Percentiles rank a stretch among this genome's conserved stretches.
Conservation (phyloP, 2,113 vertebrate species). For the Callocephalon fimbriatum region DNA sequence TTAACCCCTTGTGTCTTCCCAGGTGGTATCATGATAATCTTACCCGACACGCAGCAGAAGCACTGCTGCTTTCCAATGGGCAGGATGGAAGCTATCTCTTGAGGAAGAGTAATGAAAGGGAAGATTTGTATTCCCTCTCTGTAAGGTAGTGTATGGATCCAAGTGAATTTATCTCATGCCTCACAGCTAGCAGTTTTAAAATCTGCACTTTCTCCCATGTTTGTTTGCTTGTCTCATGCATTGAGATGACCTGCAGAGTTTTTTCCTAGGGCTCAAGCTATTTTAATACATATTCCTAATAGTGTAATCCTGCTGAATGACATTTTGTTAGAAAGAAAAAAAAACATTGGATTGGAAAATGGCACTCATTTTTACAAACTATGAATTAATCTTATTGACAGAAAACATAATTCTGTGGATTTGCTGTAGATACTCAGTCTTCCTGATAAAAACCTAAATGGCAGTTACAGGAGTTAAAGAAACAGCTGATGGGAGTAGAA, state of each 20-base stretch:
- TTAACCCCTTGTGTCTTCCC: not conserved
- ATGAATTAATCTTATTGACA: not conserved
- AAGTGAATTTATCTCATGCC: not conserved
- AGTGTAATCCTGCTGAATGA: not conserved
- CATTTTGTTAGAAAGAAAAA: not conserved
- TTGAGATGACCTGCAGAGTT: not conserved
- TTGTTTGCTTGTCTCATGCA: not conserved
- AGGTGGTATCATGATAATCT: slow-evolving; percentile 94
- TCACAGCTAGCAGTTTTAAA: not conserved
- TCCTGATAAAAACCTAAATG: not conserved
- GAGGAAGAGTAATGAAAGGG: slow-evolving; percentile 87
- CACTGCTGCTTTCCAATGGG: slow-evolving; percentile 92
- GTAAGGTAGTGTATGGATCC: slow-evolving; percentile 82
- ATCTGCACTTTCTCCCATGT: not conserved
- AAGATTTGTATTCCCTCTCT: slow-evolving; percentile 86
- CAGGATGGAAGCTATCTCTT: slow-evolving; percentile 92
- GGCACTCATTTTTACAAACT: not conserved
- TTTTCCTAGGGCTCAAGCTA: not conserved
- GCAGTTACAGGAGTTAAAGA: not conserved
- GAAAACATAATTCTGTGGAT: not conserved
- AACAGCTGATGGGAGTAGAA: not conserved
- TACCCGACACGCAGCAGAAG: slow-evolving; percentile 90
- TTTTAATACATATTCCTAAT: not conserved
- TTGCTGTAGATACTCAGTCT: not conserved
- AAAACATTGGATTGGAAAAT: not conserved